Conservation (phyloP, 2,888 invertebrate species). For the Netelia virgata region DNA sequence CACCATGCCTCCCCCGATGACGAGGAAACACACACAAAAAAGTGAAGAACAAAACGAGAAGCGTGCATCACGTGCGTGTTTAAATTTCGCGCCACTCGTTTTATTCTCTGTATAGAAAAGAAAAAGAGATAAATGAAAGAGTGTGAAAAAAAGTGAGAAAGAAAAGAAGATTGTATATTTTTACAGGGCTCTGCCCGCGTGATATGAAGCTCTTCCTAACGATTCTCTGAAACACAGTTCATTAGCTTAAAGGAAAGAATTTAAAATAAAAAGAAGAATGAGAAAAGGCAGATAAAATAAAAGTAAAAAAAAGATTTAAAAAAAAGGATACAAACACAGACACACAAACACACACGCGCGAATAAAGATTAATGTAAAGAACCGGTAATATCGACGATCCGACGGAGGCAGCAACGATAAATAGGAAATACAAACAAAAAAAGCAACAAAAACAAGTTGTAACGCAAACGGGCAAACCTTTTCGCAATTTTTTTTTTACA, state of each 20-base stretch:
- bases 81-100: constrained; percentile 57
- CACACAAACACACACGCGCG: too few relatives aligned
- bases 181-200: constrained; percentile 84
- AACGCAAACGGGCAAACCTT: constrained; percentile 58
- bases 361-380: constrained; percentile 27
- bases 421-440: constrained; percentile 6
- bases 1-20: constrained; percentile 11
- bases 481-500: too few relatives aligned
- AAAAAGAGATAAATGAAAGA: constrained; percentile 11
- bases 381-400: constrained; percentile 43
- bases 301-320: background rate
- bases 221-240: constrained; percentile 80
- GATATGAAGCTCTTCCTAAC: constrained; percentile 84
- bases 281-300: constrained; percentile 17
- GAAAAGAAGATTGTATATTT: constrained; percentile 81
- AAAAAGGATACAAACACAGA: background rate
- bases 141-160: constrained; percentile 26
- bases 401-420: constrained; percentile 28
- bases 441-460: constrained; percentile 33
- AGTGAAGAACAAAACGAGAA: background rate
- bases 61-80: constrained; percentile 2
- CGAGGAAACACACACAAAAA: background rate
- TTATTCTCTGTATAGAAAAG: constrained; percentile 64
- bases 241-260: constrained; percentile 73
- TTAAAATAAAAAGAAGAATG: constrained; percentile 11